Evolutionary conservation across 2,797 vertebrate genomes (phyloP), one percentile per base, ranked within the genome.

Genomic region (Gymnoscopelus microlampas): DNA sequence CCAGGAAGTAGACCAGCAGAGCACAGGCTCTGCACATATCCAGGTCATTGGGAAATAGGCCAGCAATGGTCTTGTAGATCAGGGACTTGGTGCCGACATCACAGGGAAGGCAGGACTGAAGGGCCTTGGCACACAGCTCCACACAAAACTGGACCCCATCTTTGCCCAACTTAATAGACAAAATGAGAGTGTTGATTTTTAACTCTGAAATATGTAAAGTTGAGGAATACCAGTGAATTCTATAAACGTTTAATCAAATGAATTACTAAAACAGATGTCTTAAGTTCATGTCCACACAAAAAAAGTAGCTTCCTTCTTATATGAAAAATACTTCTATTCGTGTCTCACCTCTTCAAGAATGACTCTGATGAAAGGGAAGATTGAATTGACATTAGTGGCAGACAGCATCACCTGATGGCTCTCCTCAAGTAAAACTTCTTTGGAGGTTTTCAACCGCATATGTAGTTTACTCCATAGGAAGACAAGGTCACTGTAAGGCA

Each of bases 351-450:
- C 97, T 90, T 95, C 91, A 74, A 95, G 92, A 84, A 98, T 94
- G 83, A 95, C 94, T 93, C 97, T 97, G 88, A 99, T 97, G 91
- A 99, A 99, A 44, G 97, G 97, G 83, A 99, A 99, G 88, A 99
- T 96, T 4, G 96, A 95, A 92, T 95, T 96, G 71, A 97, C 89
- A 75, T 98, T 97, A 71, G 95, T 95, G 80, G 96, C 95, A 70
- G 94, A 95, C 81, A 92, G 90, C 90, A 98, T 93, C 83, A 99
- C 94, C 70, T 94, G 93, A 83, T 92, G 96, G 87, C 94, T 96
- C 68, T 98, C 96, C 87, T 97, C 94, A 2, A 98, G 91, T 71
- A 99, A 95, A 75, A 91, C 89, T 87, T 95, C 91, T 73, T 95
- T 96, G 66, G 95, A 94, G 65, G 95, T 94, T 68, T 97, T 96